Evolutionary conservation across 2,113 vertebrate genomes (phyloP).

Genomic region (Montifringilla adamsi): DNA sequence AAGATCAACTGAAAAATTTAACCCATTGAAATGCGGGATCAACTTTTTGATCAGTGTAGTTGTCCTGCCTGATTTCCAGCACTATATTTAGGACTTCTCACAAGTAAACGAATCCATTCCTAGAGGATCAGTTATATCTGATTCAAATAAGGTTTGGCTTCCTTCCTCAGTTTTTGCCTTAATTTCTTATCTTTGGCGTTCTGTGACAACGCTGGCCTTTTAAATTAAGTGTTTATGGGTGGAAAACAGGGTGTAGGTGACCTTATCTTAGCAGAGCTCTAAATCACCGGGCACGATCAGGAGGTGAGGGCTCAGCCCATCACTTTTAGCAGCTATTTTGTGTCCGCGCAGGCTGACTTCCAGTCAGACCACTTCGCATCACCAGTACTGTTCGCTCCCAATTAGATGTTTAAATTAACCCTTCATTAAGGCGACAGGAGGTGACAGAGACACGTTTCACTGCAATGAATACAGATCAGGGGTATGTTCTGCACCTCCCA

Average conservation of each 20-base stretch:
- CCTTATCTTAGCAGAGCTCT: neutral
- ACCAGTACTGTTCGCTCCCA: neutral
- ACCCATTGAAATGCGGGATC: neutral
- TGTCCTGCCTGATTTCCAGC: neutral
- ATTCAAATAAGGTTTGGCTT: neutral
- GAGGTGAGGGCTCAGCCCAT: neutral
- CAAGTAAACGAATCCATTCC: neutral
- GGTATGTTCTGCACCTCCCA: neutral
- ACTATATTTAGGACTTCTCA: neutral
- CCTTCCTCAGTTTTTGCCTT: fast-evolving
- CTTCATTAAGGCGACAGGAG: neutral
- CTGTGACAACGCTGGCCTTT: neutral
- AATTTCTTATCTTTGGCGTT: neutral
- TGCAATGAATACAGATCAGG: neutral
- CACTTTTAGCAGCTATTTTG: conserved; percentile 16
- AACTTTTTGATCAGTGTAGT: neutral
- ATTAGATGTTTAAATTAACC: conserved; percentile 5
- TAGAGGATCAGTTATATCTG: neutral
- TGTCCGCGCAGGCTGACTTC: neutral
- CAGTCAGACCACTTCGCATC: neutral
- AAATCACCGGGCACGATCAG: neutral
- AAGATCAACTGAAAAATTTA: neutral
- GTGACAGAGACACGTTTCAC: neutral
- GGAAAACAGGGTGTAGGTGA: neutral
- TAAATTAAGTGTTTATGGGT: neutral